Evolutionary conservation across 2,797 vertebrate species (phyloP).

Genomic region (Eulemur albifrons): DNA sequence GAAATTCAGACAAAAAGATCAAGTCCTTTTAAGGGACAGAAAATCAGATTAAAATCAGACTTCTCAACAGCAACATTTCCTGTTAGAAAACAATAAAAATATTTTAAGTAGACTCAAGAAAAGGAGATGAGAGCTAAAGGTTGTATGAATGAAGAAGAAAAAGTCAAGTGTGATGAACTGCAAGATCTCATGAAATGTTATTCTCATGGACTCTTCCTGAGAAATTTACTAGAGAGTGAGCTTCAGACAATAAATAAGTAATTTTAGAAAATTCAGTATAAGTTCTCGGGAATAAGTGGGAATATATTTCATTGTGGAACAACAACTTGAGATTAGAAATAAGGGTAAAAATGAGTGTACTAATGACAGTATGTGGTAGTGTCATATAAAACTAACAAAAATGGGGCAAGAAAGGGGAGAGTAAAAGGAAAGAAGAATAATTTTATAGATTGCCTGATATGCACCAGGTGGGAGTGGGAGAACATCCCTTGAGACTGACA

Average conservation of each 20-base stretch:
- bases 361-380: background rate
- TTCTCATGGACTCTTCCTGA: background rate
- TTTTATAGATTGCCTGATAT: background rate
- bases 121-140: background rate
- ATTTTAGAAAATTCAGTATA: background rate
- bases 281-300: background rate
- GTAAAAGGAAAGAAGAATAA: background rate
- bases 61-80: background rate
- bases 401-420: background rate
- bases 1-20: background rate
- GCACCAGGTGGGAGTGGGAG: background rate
- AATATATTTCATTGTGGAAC: background rate
- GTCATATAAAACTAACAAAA: background rate
- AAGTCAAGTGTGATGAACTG: too few species aligned
- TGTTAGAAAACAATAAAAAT: background rate
- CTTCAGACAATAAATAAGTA: background rate
- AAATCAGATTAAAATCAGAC: background rate
- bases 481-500: background rate
- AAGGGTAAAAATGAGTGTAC: background rate
- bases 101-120: background rate
- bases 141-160: background rate
- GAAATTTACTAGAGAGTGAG: background rate
- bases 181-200: background rate
- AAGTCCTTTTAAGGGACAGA: background rate
- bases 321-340: background rate